Percentiles rank a stretch among this genome's conserved stretches.
phyloP scores from a whole-genome alignment of 2,113 vertebrate genomes.

The Chrysemys picta region DNA sequence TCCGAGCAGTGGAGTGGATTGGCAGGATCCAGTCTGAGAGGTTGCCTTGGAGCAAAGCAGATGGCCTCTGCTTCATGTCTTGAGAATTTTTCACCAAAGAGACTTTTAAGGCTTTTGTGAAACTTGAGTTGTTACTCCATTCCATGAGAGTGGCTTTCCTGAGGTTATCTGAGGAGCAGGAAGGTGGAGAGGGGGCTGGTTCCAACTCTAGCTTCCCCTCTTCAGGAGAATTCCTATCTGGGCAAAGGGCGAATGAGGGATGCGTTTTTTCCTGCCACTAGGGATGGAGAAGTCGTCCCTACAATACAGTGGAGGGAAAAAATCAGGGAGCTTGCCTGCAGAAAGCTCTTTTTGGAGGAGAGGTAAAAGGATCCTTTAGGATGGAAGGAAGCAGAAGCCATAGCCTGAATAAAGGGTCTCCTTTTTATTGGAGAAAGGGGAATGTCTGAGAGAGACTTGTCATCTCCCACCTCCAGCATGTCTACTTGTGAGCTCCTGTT shows the following conservation, averaged over 20 bases:
- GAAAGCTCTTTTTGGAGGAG: not conserved
- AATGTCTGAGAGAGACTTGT: not conserved
- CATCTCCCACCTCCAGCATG: not conserved
- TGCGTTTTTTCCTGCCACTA: not conserved
- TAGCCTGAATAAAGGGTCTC: not conserved
- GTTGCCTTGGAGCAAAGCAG: rapidly evolving
- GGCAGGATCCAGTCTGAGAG: not conserved
- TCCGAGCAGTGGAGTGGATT: not conserved
- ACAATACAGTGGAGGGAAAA: not conserved
- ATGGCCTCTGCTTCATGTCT: not conserved
- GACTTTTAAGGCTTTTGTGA: not conserved
- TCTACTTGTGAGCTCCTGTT: not conserved
- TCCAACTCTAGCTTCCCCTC: not conserved
- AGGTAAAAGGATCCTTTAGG: not conserved
- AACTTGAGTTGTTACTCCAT: not conserved
- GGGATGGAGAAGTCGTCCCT: not conserved
- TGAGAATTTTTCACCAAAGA: not conserved
- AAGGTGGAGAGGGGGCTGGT: not conserved
- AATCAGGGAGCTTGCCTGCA: not conserved
- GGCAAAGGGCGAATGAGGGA: not conserved
- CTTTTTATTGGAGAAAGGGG: not conserved
- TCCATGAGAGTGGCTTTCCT: not conserved
- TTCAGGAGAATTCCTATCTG: not conserved
- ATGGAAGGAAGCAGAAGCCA: not conserved
- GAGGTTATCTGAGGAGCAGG: not conserved